Conservation (phyloP, 2,797 vertebrate genomes). For the Scleropages formosus region DNA sequence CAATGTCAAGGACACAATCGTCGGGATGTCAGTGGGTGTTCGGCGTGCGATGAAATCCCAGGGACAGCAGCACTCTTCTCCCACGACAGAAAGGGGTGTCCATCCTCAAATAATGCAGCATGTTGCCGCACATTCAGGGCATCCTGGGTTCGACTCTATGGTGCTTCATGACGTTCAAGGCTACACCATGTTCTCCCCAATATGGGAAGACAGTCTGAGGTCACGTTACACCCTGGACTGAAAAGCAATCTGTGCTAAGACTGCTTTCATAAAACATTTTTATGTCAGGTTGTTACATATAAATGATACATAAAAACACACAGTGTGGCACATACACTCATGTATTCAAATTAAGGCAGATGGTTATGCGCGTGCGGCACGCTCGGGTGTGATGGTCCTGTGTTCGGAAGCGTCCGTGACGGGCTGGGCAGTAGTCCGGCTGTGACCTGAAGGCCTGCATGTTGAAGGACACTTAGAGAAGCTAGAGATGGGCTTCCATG, state of each 20-base stretch:
- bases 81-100: no score
- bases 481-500: constrained; percentile 8
- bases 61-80: no score
- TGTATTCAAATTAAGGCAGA: neutral
- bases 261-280: neutral
- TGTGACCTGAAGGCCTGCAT: neutral
- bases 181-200: neutral
- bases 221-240: neutral
- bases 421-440: constrained; percentile 2
- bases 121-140: no score
- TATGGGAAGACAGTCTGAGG: neutral
- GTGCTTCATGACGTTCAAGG: neutral
- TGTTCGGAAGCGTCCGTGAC: neutral
- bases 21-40: no score
- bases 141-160: no score
- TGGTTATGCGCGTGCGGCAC: neutral
- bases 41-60: no score
- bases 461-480: constrained; percentile 12
- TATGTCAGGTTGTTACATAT: neutral
- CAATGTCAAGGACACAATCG: no score
- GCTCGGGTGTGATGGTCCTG: neutral
- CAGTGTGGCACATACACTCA: neutral
- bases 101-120: no score
- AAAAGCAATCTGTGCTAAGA: neutral
- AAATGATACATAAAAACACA: neutral